Evolutionary conservation across 1,140 invertebrate genomes (phyloP).

Genomic region (Pygmarrhopalites habei): DNA sequence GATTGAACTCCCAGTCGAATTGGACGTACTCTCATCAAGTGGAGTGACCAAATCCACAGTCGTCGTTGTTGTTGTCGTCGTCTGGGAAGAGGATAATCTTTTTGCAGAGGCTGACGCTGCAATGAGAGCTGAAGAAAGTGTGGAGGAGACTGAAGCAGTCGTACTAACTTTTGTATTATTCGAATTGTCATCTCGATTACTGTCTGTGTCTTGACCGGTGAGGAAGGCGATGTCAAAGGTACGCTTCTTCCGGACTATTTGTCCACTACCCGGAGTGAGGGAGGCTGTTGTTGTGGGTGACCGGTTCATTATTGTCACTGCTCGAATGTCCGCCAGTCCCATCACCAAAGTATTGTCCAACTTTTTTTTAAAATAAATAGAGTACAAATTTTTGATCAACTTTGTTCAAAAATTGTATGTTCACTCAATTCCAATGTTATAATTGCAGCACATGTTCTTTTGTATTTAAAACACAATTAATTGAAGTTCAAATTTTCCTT

Average conservation of each 20-base stretch:
- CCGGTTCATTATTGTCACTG: conserved; percentile 8
- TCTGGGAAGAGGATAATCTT: background rate
- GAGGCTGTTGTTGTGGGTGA: background rate
- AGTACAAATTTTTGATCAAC: no score
- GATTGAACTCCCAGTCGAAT: conserved; percentile 27
- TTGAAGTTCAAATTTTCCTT: no score
- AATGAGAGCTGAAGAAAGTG: background rate
- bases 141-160: background rate
- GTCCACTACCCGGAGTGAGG: background rate
- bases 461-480: no score
- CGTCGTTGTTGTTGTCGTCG: background rate
- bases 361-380: no score
- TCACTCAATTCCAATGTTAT: background rate
- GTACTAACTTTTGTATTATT: background rate
- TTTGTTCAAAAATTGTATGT: background rate
- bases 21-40: conserved; percentile 6
- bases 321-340: conserved; percentile 8
- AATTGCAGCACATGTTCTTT: no score
- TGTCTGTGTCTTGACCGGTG: conserved; percentile 29
- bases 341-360: no score
- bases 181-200: background rate
- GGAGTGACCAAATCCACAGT: background rate
- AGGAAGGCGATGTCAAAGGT: conserved; percentile 39
- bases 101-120: background rate
- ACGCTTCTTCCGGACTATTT: conserved; percentile 26